Base-by-base conservation (phyloP, 2,797 vertebrate species). In the Falco concolor region DNA sequence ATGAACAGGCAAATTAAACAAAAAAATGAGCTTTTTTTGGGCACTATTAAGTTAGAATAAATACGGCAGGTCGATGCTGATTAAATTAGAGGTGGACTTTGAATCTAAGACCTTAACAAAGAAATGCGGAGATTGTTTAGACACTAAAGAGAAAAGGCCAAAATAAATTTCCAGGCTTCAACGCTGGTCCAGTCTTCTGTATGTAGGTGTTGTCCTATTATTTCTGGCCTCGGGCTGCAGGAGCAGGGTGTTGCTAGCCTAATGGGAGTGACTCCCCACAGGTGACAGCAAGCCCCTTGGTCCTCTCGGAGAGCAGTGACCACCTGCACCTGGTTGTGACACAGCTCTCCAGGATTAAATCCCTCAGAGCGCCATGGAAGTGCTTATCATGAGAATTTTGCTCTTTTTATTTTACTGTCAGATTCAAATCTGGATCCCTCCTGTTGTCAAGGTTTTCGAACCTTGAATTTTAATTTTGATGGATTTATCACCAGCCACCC, bases 391-490 rank as follows among this genome's bases (percentile, higher is more conserved):
- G 77, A 90, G 56, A 67, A 77, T 90, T 91, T 94, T 97, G 91
- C 84, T 95, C 91, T 96, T 97, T 94, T 93, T 83, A 80, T 96
- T 96, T 90, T 91, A 8, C 85, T 90, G 77, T 91, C 78, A 88
- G 70, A 90, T 76, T 93, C 45, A 90, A 95, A 93, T 87, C 78
- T 91, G 49, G 10, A 93, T 92, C 78, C 68, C 49, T 94, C 89
- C 84, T 90, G 70, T 85, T 94, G 90, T 93, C 64, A 94, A 93
- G 77, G 90, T 89, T 96, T 96, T 77, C 0, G 5, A 95, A 96
- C 93, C 80, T 95, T 93, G 90, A 80, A 84, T 93, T 97, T 94
- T 77, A 90, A 87, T 96, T 95, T 90, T 95, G 91, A 91, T 93
- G 74, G 74, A 88, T 94, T 95, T 94, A 95, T 95, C 93, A 95